Evolutionary conservation across 1,140 invertebrate genomes (phyloP).

Genomic region (Steinernema feltiae): DNA sequence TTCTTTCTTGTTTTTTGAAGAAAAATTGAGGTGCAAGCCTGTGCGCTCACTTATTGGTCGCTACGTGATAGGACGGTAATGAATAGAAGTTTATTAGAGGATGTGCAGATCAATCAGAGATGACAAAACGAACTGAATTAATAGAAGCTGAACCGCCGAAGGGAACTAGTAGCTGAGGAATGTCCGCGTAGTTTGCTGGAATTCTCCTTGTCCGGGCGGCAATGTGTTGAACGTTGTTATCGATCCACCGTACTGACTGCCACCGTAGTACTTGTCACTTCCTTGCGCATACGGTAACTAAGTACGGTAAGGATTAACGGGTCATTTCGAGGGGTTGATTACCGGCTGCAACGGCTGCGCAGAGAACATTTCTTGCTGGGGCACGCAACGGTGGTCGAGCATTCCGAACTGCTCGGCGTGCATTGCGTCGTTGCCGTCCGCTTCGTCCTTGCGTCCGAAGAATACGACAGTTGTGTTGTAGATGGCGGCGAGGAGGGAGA

Average conservation of each 20-base stretch:
- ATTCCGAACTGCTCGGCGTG: not conserved
- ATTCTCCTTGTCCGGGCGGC: not conserved
- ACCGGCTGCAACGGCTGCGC: not conserved
- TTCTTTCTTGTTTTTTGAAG: not conserved
- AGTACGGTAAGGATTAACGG: not conserved
- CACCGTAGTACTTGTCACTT: not conserved
- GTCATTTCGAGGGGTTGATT: not conserved
- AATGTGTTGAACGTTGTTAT: not conserved
- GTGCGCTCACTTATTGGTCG: not conserved
- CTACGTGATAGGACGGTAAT: not conserved
- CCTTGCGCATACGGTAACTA: not conserved
- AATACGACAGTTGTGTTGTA: conserved; percentile 44
- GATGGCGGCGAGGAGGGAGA: conserved; percentile 44
- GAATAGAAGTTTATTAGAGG: conserved; percentile 7
- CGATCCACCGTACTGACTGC: not conserved
- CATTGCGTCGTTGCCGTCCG: conserved; percentile 18
- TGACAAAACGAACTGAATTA: not conserved
- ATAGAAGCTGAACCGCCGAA: too few relatives aligned
- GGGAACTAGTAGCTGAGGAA: conserved; percentile 4
- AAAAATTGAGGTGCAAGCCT: not conserved
- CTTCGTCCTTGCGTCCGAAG: conserved; percentile 31
- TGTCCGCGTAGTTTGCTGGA: not conserved
- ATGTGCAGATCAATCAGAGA: not conserved
- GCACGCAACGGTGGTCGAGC: not conserved
- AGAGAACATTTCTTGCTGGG: not conserved